Evolutionary conservation across 2,113 vertebrate genomes (phyloP).

Genomic region (Pontoporia blainvillei): DNA sequence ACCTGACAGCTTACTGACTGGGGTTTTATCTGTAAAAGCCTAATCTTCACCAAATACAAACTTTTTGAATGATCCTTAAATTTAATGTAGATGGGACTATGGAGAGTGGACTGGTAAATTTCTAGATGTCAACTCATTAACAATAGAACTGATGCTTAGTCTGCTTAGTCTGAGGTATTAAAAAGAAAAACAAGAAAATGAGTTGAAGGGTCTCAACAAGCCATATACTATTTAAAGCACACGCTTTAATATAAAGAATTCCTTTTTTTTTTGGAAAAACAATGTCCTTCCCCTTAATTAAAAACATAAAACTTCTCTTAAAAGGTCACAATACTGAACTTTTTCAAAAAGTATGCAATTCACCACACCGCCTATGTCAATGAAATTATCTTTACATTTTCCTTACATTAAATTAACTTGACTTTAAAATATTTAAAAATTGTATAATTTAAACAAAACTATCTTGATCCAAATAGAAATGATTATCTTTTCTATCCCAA

Average conservation of each 20-base stretch:
- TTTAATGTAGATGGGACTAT: not conserved
- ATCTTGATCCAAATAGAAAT: not conserved
- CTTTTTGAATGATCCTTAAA: not conserved
- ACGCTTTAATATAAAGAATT: not conserved
- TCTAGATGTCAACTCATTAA: not conserved
- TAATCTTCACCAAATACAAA: not conserved
- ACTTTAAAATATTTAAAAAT: not conserved
- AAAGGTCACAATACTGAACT: not conserved
- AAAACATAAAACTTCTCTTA: not conserved
- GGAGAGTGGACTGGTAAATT: not conserved
- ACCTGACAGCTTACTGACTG: not conserved
- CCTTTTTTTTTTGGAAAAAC: not conserved
- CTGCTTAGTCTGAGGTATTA: not conserved
- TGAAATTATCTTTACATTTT: not conserved
- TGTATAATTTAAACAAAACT: slow-evolving; percentile 5
- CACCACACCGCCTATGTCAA: not conserved
- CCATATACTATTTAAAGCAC: not conserved
- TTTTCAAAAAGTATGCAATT: not conserved
- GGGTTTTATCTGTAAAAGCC: not conserved
- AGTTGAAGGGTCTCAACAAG: not conserved
- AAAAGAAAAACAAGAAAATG: not conserved
- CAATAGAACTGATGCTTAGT: not conserved
- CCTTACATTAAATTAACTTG: not conserved
- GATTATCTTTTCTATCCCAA: not conserved
- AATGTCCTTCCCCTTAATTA: not conserved